Base-by-base conservation (phyloP, 2,888 invertebrate species). In the Leptinotarsa peninsularis region DNA sequence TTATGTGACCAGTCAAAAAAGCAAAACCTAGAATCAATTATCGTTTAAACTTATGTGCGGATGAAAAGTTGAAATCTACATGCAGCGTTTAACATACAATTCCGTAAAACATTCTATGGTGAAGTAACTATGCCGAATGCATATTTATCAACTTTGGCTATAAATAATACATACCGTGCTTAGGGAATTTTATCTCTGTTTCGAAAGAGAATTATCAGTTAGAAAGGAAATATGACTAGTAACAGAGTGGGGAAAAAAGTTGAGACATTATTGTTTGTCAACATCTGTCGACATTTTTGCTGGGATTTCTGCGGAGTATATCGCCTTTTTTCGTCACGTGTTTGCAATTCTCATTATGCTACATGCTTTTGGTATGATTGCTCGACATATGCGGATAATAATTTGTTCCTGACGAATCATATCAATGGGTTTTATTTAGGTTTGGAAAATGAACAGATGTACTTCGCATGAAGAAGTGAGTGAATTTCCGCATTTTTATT, bases 141-240 rank as follows among this genome's bases (percentile, higher is more conserved):
- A 70, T 58, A 70, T 70, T 70, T 58, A 70, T 70, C 70, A 70
- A 70, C 49, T 70, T 54, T 23, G 21, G 60, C 18, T 70, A 70
- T 70, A 70, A 58, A 70, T 70, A 58, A 70, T 70, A 63, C 63
- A 63, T 63, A 43, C 27, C 43, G 63, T 33, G 43, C 63, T 27
- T 63, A 33, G n/a, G n/a, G 43, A 63, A 63, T 63, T 63, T 63
- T 63, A 63, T 63, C 63, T 63, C n/a, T 63, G 23, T 58, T 58
- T 58, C n/a, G 63, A 63, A 63, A 27, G 43, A 43, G 63, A 63
- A 63, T 63, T 63, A 63, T 63, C 63, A n/a, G 63, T 63, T 27
- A 3, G 63, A 43, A 63, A 63, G 63, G 63, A 63, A 63, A 33
- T 63, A n/a, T 15, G 27, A 33, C 63, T 27, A 17, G 13, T 13